Base-by-base conservation (phyloP, 1,140 invertebrate species). In the Acromyrmex heyeri region DNA sequence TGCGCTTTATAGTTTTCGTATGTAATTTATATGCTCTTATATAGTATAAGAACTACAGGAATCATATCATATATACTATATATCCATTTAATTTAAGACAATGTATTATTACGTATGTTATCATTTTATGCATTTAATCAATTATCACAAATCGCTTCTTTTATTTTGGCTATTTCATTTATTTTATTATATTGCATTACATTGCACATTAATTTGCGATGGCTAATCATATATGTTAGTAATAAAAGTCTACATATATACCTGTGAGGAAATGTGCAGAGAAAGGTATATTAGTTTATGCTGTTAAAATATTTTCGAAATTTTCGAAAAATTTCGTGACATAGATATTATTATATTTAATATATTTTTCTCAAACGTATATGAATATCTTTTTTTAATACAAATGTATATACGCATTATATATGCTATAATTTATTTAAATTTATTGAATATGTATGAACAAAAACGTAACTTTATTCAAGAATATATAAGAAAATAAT, bases 161-260 rank as follows among this genome's bases (percentile, higher is more conserved):
- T 82, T 83, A 83, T 78, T 30, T 90, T 57, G 18, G 85, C 78
- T 89, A 73, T 62, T 79, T 48, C 24, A 61, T 61, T 82, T 90
- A 87, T 67, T 86, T 72, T 83, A 62, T 89, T 64, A 86, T 53
- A 14, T 69, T 67, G 64, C 57, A 75, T 89, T 78, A 83, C 7
- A 10, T 30, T 86, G 78, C 65, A 79, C 62, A 67, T 79, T 53
- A 27, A 65, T 65, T 67, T 65, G n/a, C 27, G n/a, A 38, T 79
- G 14, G 48, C 77, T 78, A 30, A 64, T 64, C 10, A 12, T 55
- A 34, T 48, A 12, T 48, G 18, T 48, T 48, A 27, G 7, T 59
- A 14, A 38, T 59, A 24, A 44, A 61, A 76, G n/a, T 34, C 3
- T 30, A 44, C n/a, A 59, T 30, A 44, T n/a, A 48, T 62, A 59